Conservation (phyloP, 2,113 vertebrate genomes). For the Zapus hudsonius region DNA sequence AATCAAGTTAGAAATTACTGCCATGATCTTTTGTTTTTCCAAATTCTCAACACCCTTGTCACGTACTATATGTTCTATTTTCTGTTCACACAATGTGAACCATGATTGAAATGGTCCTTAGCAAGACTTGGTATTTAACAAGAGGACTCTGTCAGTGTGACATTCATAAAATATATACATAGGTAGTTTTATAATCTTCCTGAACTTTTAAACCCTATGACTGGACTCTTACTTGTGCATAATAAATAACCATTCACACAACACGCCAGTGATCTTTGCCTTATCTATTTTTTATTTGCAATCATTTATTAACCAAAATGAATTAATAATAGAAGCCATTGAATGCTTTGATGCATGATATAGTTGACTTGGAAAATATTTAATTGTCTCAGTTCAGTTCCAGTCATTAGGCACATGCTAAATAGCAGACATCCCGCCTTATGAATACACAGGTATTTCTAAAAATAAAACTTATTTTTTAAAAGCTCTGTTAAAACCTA, state of each 20-base stretch:
- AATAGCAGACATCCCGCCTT: background rate
- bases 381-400: background rate
- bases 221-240: background rate
- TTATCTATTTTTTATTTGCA: background rate
- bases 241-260: background rate
- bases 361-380: background rate
- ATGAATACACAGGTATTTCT: background rate
- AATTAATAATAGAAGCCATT: conserved; percentile 2
- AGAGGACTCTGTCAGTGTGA: background rate
- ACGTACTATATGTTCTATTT: conserved; percentile 44
- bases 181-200: background rate
- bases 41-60: conserved; percentile 2
- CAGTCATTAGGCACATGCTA: background rate
- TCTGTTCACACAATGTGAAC: conserved; percentile 15
- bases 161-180: background rate
- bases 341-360: background rate
- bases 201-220: conserved; percentile 14
- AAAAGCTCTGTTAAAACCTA: background rate
- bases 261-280: background rate
- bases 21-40: background rate
- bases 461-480: background rate
- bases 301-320: conserved; percentile 10
- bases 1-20: conserved; percentile 28
- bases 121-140: background rate
- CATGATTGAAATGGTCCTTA: background rate